These are phyloP conservation scores for Lates calcarifer DNA, from an alignment of 2,113 vertebrate species.

Conservation along the genomic window DNA sequence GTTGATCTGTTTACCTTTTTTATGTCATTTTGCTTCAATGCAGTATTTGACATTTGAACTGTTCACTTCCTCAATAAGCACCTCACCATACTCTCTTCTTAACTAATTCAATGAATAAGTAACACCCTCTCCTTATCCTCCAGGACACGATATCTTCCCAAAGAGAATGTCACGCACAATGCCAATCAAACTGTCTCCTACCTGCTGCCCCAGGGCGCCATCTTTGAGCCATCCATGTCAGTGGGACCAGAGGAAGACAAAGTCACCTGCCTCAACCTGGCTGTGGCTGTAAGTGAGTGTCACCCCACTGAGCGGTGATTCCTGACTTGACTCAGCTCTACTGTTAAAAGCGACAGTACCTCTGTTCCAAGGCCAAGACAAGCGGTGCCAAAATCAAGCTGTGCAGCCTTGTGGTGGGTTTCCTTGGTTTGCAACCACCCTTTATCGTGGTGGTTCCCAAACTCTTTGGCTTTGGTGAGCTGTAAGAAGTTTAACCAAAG, in stretches of 20 bases:
- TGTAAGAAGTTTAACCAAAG: background rate
- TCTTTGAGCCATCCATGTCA: conserved; percentile 89
- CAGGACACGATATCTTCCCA: conserved; percentile 91
- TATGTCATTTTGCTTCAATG: background rate
- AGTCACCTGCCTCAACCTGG: conserved; percentile 90
- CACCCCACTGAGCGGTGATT: conserved; percentile 28
- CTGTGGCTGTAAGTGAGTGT: conserved; percentile 89
- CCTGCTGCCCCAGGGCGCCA: conserved; percentile 83
- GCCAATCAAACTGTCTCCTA: conserved; percentile 85
- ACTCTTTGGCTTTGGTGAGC: background rate
- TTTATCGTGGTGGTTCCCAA: background rate
- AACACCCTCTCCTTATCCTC: background rate
- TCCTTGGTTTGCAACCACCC: background rate
- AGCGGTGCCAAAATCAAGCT: conserved; percentile 32
- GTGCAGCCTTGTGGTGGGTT: background rate
- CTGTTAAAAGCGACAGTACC: background rate
- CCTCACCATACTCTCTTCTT: background rate
- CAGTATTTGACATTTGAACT: background rate
- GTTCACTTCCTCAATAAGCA: background rate
- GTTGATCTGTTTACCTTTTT: conserved; percentile 1
- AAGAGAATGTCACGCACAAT: conserved; percentile 85
- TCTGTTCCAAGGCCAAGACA: background rate
- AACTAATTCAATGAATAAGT: background rate
- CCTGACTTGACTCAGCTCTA: conserved; percentile 4
- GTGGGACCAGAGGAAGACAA: conserved; percentile 89